Conservation (phyloP, 2,888 invertebrate genomes). For the Harpagoxenus sublaevis region DNA sequence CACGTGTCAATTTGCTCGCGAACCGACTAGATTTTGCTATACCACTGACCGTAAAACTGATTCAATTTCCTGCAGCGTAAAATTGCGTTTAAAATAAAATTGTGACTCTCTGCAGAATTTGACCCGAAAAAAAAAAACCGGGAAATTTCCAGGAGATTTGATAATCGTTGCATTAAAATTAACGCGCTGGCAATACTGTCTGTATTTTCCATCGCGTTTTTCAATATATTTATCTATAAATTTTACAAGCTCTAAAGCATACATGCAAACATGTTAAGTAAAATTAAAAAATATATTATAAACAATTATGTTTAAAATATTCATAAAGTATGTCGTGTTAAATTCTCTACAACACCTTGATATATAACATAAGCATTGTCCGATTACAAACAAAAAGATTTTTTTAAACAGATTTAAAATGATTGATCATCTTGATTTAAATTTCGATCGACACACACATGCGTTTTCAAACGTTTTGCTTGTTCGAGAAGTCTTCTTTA, state of each 20-base stretch:
- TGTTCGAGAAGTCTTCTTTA: neutral
- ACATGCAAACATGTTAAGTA: neutral
- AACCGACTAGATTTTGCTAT: slow-evolving; percentile 13
- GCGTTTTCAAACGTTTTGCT: neutral
- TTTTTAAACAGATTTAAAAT: neutral
- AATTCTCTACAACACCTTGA: neutral
- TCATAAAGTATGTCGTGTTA: neutral
- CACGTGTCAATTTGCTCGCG: slow-evolving; percentile 27
- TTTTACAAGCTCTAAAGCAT: neutral
- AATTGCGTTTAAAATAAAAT: slow-evolving; percentile 4
- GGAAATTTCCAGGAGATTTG: neutral
- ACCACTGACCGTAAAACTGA: slow-evolving; percentile 9
- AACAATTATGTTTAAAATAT: neutral
- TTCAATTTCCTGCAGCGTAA: neutral
- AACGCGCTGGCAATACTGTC: neutral
- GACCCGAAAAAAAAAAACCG: neutral
- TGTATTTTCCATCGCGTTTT: neutral
- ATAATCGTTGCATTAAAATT: slow-evolving; percentile 18
- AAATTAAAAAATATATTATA: neutral
- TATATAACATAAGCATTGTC: neutral
- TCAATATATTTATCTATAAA: neutral
- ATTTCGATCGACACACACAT: neutral
- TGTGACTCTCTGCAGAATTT: neutral
- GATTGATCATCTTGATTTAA: neutral
- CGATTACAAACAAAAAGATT: neutral